phyloP scores from a whole-genome alignment of 2,797 vertebrate genomes.

The Gephyroberyx darwinii region DNA sequence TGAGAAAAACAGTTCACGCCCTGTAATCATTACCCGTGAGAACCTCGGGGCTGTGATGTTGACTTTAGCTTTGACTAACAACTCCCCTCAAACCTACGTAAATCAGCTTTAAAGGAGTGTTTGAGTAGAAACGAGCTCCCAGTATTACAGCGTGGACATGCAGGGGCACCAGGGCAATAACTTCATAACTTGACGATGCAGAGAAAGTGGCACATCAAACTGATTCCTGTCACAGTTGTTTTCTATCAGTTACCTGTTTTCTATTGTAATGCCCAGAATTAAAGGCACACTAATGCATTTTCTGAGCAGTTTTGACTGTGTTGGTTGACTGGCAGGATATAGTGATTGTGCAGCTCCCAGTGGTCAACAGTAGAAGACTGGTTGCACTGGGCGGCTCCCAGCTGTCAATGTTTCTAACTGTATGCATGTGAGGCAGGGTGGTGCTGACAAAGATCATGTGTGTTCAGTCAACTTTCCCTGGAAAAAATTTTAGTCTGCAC shows the following conservation, averaged over 20 bases:
- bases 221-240: background rate
- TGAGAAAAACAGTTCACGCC: too few species aligned
- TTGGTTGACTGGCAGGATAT: too few species aligned
- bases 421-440: too few species aligned
- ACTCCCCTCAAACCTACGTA: background rate
- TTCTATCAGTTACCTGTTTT: background rate
- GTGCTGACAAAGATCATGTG: too few species aligned
- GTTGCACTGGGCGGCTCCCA: too few species aligned
- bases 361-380: too few species aligned
- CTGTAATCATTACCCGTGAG: conserved; percentile 20
- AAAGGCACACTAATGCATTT: background rate
- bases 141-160: background rate
- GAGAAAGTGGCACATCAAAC: background rate
- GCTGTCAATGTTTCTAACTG: too few species aligned
- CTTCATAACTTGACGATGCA: background rate
- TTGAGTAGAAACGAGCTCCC: background rate
- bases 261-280: background rate
- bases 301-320: too few species aligned
- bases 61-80: conserved; percentile 50
- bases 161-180: background rate
- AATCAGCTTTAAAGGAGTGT: background rate
- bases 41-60: conserved; percentile 22
- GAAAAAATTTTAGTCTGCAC: too few species aligned
- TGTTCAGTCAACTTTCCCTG: too few species aligned
- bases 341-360: too few species aligned